Conservation (phyloP, 2,797 vertebrate species). For the Leontocebus nigricollis region DNA sequence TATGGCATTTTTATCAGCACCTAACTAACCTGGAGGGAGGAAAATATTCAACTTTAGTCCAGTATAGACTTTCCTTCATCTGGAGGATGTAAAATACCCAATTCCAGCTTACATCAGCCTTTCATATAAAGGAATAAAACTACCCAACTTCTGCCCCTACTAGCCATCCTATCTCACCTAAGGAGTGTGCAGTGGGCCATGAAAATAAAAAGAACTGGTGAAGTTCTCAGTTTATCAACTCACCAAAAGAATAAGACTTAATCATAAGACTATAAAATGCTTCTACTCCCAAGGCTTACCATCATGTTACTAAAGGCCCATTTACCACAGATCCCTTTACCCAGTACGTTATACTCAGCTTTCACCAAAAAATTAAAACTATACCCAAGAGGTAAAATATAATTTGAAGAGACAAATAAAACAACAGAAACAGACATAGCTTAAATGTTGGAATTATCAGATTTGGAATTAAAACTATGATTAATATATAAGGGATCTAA, state of each 20-base stretch:
- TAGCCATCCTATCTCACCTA: background rate
- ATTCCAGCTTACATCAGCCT: background rate
- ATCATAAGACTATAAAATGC: background rate
- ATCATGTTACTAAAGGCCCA: background rate
- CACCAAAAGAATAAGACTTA: background rate
- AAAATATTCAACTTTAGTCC: background rate
- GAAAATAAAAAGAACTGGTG: background rate
- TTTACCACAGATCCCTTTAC: background rate
- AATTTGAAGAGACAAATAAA: background rate
- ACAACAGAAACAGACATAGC: background rate
- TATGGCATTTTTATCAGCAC: background rate
- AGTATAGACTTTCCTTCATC: background rate
- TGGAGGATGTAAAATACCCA: background rate
- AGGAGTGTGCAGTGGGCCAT: background rate
- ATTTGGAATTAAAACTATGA: background rate
- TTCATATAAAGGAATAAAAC: background rate
- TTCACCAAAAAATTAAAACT: background rate
- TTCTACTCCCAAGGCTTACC: background rate
- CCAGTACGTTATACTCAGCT: background rate
- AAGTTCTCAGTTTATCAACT: background rate
- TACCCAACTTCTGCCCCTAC: background rate
- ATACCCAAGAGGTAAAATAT: background rate
- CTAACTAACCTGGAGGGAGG: background rate
- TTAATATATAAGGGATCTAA: background rate
- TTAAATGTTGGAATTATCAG: background rate